Evolutionary conservation across 1,140 invertebrate species (phyloP).

Genomic region (Temnothorax longispinosus): DNA sequence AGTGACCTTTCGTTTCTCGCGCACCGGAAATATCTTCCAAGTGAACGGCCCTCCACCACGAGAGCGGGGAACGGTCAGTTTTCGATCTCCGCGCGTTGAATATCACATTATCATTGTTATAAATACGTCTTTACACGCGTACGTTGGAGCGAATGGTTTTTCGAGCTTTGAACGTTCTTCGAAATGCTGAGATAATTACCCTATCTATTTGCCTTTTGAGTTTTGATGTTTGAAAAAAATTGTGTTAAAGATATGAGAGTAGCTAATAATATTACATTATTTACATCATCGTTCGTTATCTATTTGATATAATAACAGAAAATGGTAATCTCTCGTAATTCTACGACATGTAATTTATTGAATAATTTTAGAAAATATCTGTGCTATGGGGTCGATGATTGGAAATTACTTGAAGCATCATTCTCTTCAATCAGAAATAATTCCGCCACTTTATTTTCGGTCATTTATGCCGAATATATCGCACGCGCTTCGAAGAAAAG

Average conservation of each 20-base stretch:
- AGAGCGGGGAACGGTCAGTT: conserved; percentile 1
- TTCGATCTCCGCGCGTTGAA: not conserved
- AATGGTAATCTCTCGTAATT: not conserved
- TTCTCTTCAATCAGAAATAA: not conserved
- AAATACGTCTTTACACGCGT: not conserved
- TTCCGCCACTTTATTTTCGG: not conserved
- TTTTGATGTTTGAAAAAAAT: not conserved
- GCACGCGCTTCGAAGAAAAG: not conserved
- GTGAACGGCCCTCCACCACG: not conserved
- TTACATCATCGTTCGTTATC: no score
- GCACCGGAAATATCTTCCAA: conserved; percentile 32
- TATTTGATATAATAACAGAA: not conserved
- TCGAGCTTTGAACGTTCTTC: no score
- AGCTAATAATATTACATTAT: not conserved
- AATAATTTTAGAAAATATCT: not conserved
- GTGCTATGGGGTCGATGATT: not conserved
- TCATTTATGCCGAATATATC: conserved; percentile 2
- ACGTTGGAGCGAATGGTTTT: not conserved
- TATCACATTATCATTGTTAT: not conserved
- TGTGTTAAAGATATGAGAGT: not conserved
- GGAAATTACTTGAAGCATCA: not conserved
- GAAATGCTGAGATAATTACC: not conserved
- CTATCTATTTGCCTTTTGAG: not conserved
- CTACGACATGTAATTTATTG: not conserved
- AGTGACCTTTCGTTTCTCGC: conserved; percentile 25